phyloP scores from a whole-genome alignment of 2,113 vertebrate species.

The Seriola quinqueradiata region DNA sequence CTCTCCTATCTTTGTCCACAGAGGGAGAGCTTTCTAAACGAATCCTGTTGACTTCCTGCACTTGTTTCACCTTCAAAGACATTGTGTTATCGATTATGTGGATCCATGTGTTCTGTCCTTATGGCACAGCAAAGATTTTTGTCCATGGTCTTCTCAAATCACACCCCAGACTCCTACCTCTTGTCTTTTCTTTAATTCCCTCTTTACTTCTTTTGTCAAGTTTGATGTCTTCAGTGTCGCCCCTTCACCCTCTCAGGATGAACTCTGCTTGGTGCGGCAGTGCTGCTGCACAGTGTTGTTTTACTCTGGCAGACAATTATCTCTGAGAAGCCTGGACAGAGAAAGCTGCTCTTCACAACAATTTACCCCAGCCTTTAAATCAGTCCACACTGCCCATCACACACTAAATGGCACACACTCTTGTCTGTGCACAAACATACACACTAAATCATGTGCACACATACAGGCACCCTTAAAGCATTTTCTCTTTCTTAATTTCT shows the following conservation, averaged over 20 bases:
- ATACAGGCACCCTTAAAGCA: background rate
- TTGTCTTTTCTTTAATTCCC: slow-evolving; percentile 50
- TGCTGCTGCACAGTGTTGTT: slow-evolving; percentile 56
- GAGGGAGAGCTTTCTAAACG: slow-evolving; percentile 36
- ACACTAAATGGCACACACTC: slow-evolving; percentile 36
- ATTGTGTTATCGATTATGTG: slow-evolving; percentile 50
- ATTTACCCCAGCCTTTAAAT: slow-evolving; percentile 56
- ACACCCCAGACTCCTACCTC: slow-evolving; percentile 20
- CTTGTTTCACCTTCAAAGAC: slow-evolving; percentile 53
- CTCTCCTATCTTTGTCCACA: slow-evolving; percentile 6
- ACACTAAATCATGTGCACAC: slow-evolving; percentile 25
- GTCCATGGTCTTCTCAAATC: slow-evolving; percentile 23
- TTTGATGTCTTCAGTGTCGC: slow-evolving; percentile 68
- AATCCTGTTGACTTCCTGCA: slow-evolving; percentile 32
- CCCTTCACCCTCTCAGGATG: slow-evolving; percentile 37
- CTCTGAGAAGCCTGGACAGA: slow-evolving; percentile 61
- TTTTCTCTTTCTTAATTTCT: slow-evolving; percentile 45
- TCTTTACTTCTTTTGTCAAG: slow-evolving; percentile 52
- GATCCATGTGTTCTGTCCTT: slow-evolving; percentile 29
- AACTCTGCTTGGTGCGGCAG: slow-evolving; percentile 29
- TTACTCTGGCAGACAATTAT: slow-evolving; percentile 80
- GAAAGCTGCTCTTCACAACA: slow-evolving; percentile 63
- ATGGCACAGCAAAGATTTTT: slow-evolving; percentile 26
- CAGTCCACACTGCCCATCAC: slow-evolving; percentile 44
- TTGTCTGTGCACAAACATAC: slow-evolving; percentile 26